Evolutionary conservation across 2,888 invertebrate species (phyloP).

Genomic region (Molorchus minor): DNA sequence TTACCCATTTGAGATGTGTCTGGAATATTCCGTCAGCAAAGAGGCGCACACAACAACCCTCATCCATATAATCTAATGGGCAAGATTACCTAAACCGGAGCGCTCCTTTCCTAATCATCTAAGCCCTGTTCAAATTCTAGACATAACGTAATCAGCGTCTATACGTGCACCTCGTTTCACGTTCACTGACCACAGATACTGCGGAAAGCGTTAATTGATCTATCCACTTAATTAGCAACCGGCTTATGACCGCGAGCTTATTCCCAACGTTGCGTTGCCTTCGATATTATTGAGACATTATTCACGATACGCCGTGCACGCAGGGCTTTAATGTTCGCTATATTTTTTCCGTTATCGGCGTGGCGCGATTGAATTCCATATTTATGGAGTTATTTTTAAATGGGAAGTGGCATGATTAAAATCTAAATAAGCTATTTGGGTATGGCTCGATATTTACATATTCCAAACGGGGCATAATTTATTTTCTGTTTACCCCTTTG

Average conservation of each 20-base stretch:
- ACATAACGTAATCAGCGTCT: constrained; percentile 39
- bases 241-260: constrained; percentile 10
- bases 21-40: constrained; percentile 7
- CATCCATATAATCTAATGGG: constrained; percentile 5
- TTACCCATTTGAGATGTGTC: background rate
- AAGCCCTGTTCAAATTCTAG: constrained; percentile 36
- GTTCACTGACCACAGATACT: constrained; percentile 21
- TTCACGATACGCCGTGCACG: constrained; percentile 4
- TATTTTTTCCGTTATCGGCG: constrained; percentile 14
- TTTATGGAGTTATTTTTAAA: constrained; percentile 17
- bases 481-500: background rate
- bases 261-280: background rate
- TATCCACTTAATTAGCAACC: constrained; percentile 26
- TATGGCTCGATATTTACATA: constrained; percentile 3
- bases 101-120: constrained; percentile 12
- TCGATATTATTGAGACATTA: constrained; percentile 18
- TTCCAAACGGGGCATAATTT: background rate
- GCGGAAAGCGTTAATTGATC: constrained; percentile 29
- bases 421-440: constrained; percentile 11
- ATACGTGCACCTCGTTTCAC: constrained; percentile 24
- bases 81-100: constrained; percentile 13
- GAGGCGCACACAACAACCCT: constrained; percentile 13
- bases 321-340: constrained; percentile 1
- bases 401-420: constrained; percentile 13
- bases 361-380: constrained; percentile 12